phyloP scores from a whole-genome alignment of 2,888 invertebrate species.

The Heliconius hortense region DNA sequence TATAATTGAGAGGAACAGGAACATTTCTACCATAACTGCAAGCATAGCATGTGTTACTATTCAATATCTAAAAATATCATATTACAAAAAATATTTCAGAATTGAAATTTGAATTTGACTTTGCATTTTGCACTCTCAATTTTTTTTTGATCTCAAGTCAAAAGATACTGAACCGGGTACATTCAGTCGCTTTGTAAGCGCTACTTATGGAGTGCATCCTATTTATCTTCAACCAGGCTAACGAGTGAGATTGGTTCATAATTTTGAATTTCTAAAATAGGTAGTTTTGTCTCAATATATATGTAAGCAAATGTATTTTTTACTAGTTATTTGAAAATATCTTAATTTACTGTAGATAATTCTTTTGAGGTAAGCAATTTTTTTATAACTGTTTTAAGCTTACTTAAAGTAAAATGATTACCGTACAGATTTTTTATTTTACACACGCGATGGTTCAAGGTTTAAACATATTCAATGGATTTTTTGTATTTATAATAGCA shows the following conservation, averaged over 20 bases:
- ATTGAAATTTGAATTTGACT: no score
- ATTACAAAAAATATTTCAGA: no score
- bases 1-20: no score
- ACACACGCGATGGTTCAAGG: no score
- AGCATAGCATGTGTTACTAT: no score
- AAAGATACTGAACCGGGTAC: constrained; percentile 18
- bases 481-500: neutral
- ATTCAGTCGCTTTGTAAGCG: constrained; percentile 19
- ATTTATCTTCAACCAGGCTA: constrained; percentile 24
- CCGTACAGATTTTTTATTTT: no score
- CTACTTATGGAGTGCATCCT: constrained; percentile 10
- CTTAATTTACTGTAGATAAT: neutral
- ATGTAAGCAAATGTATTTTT: neutral
- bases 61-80: no score
- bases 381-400: no score
- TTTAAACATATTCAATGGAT: neutral
- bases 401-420: no score
- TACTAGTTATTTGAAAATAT: neutral
- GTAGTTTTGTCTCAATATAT: neutral
- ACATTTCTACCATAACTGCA: no score
- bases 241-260: constrained; percentile 21
- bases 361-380: no score
- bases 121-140: neutral
- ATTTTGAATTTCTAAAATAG: neutral
- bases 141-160: constrained; percentile 17